Percentiles rank a stretch among this genome's conserved stretches.
These are phyloP conservation scores for Drosophila multiciliata DNA, from an alignment of 2,888 invertebrate species.

Conservation along the genomic window DNA sequence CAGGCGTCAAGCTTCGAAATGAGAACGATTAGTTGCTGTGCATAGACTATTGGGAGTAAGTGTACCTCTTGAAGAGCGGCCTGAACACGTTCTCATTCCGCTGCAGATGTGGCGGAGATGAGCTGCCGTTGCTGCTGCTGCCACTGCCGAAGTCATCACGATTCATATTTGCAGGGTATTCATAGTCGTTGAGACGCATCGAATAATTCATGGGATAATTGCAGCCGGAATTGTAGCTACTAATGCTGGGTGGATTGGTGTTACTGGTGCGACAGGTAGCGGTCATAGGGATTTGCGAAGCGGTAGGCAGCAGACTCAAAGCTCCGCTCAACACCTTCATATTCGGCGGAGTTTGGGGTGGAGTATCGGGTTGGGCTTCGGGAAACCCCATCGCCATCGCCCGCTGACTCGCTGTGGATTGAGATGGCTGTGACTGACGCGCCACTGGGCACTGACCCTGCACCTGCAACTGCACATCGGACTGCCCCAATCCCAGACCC, in stretches of 20 bases:
- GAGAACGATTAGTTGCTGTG: neutral
- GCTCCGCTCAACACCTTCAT: conserved; percentile 94
- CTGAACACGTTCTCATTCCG: conserved; percentile 88
- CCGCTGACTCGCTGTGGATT: conserved; percentile 82
- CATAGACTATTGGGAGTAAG: conserved; percentile 37
- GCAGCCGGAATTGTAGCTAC: conserved; percentile 43
- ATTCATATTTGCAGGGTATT: conserved; percentile 71
- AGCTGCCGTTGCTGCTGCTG: conserved; percentile 72
- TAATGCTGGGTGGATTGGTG: conserved; percentile 6
- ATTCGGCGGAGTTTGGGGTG: conserved; percentile 97
- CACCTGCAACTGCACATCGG: conserved; percentile 3
- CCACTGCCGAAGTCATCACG: conserved; percentile 75
- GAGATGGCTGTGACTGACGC: conserved; percentile 56
- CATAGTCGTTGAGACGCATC: conserved; percentile 79
- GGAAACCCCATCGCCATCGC: conserved; percentile 91
- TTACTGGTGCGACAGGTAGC: conserved; percentile 86
- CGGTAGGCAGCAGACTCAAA: conserved; percentile 89
- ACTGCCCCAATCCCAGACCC: conserved; percentile 30
- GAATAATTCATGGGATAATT: conserved; percentile 69
- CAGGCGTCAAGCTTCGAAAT: conserved; percentile 40
- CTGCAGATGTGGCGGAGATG: conserved; percentile 73
- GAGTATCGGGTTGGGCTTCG: conserved; percentile 94
- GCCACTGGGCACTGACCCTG: conserved; percentile 23
- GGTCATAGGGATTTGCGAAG: conserved; percentile 86
- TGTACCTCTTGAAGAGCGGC: conserved; percentile 95